Evolutionary conservation across 2,888 invertebrate genomes (phyloP), one percentile per base, ranked within the genome.

Genomic region (Apotomis turbidana): DNA sequence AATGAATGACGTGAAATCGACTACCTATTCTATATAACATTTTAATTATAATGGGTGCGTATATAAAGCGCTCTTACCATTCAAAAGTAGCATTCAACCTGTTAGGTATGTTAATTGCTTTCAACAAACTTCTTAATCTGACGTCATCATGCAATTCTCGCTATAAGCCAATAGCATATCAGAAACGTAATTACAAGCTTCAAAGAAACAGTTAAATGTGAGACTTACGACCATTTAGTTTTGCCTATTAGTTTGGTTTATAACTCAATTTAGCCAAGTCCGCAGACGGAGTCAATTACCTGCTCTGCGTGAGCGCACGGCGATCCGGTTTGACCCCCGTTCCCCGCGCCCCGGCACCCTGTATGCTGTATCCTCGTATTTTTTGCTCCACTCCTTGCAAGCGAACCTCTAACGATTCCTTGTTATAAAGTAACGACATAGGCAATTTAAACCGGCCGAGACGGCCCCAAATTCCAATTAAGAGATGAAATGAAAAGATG

Each of bases 251-350:
- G 68, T 68, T 71, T 62, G 71, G 63, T 63, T 70, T 70, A 70
- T 77, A 76, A 76, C 77, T 77, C 75, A 76, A 77, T 77, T 77
- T 75, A 76, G 55, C 73, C 74, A 52, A 74, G 78, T 75, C 78
- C 78, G 77, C 79, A 79, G 79, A 78, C 77, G 77, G 84, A 89
- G 89, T 88, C 89, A 88, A 87, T 91, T 92, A 91, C 91, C 92
- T 92, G 92, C 90, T 91, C 92, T 92, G 92, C 90, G 92, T 90
- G 79, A 79, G 88, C 88, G 90, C 90, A 86, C 79, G 87, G 80
- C 80, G 81, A 86, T 87, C 93, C 92, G 93, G 93, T 93, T 89
- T 81, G 83, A 83, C 78, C 81, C 76, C 76, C 75, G 74, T 78
- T 68, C 76, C 77, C 72, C 70, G 79, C 78, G 76, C 81, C 76